A percentile compares a stretch with the other conserved stretches of the same genome.
phyloP scores from a whole-genome alignment of 2,797 vertebrate genomes.

The Clarias pachynema region DNA sequence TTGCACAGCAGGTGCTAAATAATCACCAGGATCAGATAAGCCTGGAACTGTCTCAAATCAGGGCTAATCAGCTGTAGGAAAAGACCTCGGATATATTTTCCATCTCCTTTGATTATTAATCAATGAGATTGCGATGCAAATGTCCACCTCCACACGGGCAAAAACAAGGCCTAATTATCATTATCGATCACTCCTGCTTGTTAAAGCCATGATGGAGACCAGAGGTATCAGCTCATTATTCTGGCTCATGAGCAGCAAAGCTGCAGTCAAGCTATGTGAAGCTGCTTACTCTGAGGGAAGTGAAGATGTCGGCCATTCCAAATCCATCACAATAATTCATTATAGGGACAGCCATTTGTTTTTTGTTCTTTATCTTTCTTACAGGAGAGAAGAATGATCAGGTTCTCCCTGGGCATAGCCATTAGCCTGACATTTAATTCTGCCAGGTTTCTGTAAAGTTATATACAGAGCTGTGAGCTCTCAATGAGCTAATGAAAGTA shows the following conservation, averaged over 20 bases:
- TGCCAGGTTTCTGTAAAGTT: conserved; percentile 52
- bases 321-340: conserved; percentile 67
- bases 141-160: conserved; percentile 45
- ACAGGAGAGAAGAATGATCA: conserved; percentile 57
- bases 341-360: conserved; percentile 59
- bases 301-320: conserved; percentile 56
- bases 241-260: conserved; percentile 44
- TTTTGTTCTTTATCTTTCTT: conserved; percentile 44
- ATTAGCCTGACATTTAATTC: conserved; percentile 64
- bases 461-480: conserved; percentile 52
- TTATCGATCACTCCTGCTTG: conserved; percentile 62
- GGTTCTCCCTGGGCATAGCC: conserved; percentile 46
- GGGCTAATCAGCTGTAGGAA: conserved; percentile 58
- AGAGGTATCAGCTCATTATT: conserved; percentile 63
- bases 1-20: conserved; percentile 10
- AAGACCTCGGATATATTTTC: conserved; percentile 58
- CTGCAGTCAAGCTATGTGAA: conserved; percentile 57
- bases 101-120: conserved; percentile 57
- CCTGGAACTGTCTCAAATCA: conserved; percentile 49
- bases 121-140: conserved; percentile 57
- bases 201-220: conserved; percentile 64
- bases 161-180: conserved; percentile 58
- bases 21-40: conserved; percentile 43
- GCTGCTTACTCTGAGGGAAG: conserved; percentile 56
- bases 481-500: conserved; percentile 52